phyloP scores from a whole-genome alignment of 2,113 vertebrate species.

The Amblyornis subalaris region DNA sequence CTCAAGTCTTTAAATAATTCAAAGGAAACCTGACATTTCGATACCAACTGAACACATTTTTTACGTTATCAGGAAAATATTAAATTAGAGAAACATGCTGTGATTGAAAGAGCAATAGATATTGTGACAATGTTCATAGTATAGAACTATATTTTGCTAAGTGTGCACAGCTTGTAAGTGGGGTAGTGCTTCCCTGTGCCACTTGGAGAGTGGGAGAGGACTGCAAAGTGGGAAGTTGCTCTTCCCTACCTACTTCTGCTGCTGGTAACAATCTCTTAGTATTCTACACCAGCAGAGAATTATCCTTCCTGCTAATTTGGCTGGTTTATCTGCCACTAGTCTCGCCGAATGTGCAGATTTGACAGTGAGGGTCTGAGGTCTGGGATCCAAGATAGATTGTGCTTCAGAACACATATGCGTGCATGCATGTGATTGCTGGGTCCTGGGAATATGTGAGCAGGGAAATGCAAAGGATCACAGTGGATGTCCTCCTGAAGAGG shows the following conservation, averaged over 20 bases:
- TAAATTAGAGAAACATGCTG: slow-evolving; percentile 21
- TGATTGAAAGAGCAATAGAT: neutral
- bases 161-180: neutral
- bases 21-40: neutral
- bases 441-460: neutral
- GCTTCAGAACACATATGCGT: neutral
- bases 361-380: neutral
- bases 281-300: neutral
- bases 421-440: neutral
- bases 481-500: neutral
- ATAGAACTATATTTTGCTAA: neutral
- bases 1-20: slow-evolving; percentile 25
- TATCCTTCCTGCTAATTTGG: neutral
- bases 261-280: neutral
- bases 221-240: neutral
- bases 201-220: neutral
- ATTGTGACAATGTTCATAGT: neutral
- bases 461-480: neutral
- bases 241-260: neutral
- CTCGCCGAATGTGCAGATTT: neutral
- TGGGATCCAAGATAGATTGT: neutral
- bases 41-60: neutral
- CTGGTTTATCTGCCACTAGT: neutral
- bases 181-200: neutral
- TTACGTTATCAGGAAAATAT: slow-evolving; percentile 1